A percentile compares a stretch with the other conserved stretches of the same genome.
phyloP scores from a whole-genome alignment of 2,797 vertebrate genomes.

The Sebastes jordani region DNA sequence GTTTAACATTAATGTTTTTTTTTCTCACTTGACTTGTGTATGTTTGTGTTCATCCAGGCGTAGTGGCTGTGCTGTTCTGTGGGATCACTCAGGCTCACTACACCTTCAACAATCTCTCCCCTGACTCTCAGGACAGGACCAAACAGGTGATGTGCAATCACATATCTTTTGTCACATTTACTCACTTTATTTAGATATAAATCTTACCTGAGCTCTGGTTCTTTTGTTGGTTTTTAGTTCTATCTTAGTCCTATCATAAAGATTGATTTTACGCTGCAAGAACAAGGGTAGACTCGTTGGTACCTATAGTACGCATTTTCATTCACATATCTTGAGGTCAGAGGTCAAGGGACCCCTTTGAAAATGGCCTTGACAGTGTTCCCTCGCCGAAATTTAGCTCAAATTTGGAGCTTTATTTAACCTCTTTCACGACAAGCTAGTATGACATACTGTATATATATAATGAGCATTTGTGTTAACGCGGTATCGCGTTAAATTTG shows the following conservation, averaged over 20 bases:
- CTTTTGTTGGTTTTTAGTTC: background rate
- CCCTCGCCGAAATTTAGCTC: fast-evolving
- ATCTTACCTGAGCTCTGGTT: background rate
- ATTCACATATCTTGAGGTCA: too few species aligned
- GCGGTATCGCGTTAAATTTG: too few species aligned
- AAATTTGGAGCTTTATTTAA: too few species aligned
- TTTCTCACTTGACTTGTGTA: background rate
- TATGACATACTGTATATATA: too few species aligned
- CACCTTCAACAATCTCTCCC: conserved; percentile 96
- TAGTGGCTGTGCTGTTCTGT: conserved; percentile 96
- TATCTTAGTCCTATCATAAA: background rate
- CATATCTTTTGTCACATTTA: background rate
- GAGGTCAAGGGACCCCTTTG: too few species aligned
- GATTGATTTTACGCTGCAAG: background rate
- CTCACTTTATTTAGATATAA: background rate
- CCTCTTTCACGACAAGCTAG: too few species aligned
- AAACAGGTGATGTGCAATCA: conserved; percentile 86
- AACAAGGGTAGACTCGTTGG: too few species aligned
- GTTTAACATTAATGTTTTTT: too few species aligned
- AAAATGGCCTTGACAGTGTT: too few species aligned
- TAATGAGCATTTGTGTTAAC: too few species aligned
- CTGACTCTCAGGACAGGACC: conserved; percentile 92
- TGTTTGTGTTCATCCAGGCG: conserved; percentile 79
- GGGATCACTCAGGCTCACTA: conserved; percentile 98
- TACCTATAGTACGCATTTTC: too few species aligned